Conservation (phyloP, 2,888 invertebrate species). For the Onchidella celtica region DNA sequence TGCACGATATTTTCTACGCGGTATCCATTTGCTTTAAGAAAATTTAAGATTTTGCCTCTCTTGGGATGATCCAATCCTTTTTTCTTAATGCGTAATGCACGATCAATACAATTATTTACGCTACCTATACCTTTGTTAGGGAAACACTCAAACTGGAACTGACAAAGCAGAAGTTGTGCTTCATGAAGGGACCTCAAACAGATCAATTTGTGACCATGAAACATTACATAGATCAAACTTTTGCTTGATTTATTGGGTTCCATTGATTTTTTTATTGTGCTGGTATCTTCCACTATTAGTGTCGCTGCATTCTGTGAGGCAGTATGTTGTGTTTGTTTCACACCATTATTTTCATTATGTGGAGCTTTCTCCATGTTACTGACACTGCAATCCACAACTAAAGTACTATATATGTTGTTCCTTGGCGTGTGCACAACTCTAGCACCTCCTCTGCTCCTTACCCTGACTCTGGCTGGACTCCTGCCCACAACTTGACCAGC, state of each 20-base stretch:
- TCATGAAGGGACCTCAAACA: constrained; percentile 24
- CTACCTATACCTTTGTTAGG: constrained; percentile 39
- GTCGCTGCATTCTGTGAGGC: not conserved
- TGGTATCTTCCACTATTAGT: not conserved
- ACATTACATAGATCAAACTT: constrained; percentile 7
- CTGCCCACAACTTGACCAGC: constrained; percentile 41
- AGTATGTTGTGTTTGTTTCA: not conserved
- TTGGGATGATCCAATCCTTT: constrained; percentile 31
- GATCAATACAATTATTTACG: constrained; percentile 42
- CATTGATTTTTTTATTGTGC: not conserved
- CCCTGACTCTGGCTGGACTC: not conserved
- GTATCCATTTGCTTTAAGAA: constrained; percentile 34
- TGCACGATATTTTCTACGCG: constrained; percentile 10
- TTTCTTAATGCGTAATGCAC: constrained; percentile 38
- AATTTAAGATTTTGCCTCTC: constrained; percentile 11
- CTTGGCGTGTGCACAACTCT: not conserved
- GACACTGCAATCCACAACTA: not conserved
- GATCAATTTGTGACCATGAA: constrained; percentile 45
- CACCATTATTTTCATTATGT: too few relatives aligned
- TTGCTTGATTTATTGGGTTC: not conserved
- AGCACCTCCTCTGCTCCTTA: not conserved
- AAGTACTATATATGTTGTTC: not conserved
- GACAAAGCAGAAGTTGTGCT: constrained; percentile 20
- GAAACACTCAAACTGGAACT: constrained; percentile 47
- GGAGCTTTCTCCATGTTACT: not conserved